Base-by-base conservation (phyloP, 2,113 vertebrate genomes). In the Dicaeum eximium region DNA sequence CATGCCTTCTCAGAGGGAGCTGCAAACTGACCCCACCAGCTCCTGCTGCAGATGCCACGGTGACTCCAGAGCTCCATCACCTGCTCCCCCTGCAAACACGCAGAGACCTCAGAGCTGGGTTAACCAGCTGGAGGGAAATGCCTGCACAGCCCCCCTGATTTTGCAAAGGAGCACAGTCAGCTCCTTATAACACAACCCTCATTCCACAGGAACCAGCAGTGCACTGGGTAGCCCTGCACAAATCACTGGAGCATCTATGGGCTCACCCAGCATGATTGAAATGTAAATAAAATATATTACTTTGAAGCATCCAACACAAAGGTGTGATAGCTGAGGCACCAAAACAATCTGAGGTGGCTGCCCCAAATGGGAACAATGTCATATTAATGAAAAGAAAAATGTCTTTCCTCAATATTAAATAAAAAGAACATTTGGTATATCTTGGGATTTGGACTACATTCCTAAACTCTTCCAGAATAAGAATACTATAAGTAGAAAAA, bases 61-160 rank as follows among this genome's bases (percentile, higher is more conserved):
- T 2, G 57, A 28, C 42, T 6, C 44, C 1, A 21, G 35, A 45
- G 17, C 48, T 67, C 9, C 35, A 40, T 10, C 70, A 6, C 23
- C 72, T 51, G 8, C 70, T 69, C 44, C 15, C 15, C n/a, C 48
- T 7, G 2, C 8, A 2, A 11, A 10, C 0, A 4, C 3, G 10
- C 61, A 53, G 56, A 35, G 60, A 35, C 9, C 21, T 11, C 2
- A 5, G 60, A 38, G 8, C 28, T 21, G 27, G 7, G 5, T 13
- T 5, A 7, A 15, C 11, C 57, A n/a, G 53, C 28, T 2, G 2
- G 20, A 54, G 47, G 23, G 30, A 24, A 20, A 8, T 10, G 23
- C 11, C 5, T 77, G 74, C 51, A 48, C 27, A 2, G 6, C 24
- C 28, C 30, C 33, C 24, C 60, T 10, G 45, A 8, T 18, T 50